These are phyloP conservation scores for Tokudaia muenninki DNA, from an alignment of 2,797 vertebrate genomes.

Conservation along the genomic window DNA sequence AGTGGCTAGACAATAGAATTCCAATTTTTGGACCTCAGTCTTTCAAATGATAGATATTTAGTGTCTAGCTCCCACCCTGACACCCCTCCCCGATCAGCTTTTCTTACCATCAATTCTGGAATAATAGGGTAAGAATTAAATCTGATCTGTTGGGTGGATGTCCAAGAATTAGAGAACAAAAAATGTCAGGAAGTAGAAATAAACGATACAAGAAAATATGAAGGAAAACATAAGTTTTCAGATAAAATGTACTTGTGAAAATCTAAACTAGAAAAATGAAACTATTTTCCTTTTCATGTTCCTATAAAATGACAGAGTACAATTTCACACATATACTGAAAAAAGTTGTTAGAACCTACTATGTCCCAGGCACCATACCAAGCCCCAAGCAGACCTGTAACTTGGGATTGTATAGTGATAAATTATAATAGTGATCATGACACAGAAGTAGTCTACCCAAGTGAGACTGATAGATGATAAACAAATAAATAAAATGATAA, in stretches of 20 bases:
- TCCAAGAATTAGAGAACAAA: not conserved
- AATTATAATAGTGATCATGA: constrained; percentile 38
- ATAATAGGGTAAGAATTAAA: not conserved
- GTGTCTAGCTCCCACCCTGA: not conserved
- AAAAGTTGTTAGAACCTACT: not conserved
- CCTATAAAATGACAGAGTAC: not conserved
- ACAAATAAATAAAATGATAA: constrained; percentile 46
- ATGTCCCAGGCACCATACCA: not conserved
- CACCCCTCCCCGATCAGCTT: not conserved
- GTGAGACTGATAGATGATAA: not conserved
- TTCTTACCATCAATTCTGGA: not conserved
- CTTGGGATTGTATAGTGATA: not conserved
- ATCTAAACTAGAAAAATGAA: not conserved
- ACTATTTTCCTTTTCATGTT: not conserved
- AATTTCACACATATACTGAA: not conserved
- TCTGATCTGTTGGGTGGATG: not conserved
- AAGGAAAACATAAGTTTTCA: not conserved
- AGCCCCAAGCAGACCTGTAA: not conserved
- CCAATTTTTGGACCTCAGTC: not conserved
- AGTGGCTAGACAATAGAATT: not conserved
- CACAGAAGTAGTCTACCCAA: constrained; percentile 18
- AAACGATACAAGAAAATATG: not conserved
- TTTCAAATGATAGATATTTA: not conserved
- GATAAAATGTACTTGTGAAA: not conserved
- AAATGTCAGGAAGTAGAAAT: not conserved